phyloP scores from a whole-genome alignment of 2,113 vertebrate species.

The Dendropsophus ebraccatus region DNA sequence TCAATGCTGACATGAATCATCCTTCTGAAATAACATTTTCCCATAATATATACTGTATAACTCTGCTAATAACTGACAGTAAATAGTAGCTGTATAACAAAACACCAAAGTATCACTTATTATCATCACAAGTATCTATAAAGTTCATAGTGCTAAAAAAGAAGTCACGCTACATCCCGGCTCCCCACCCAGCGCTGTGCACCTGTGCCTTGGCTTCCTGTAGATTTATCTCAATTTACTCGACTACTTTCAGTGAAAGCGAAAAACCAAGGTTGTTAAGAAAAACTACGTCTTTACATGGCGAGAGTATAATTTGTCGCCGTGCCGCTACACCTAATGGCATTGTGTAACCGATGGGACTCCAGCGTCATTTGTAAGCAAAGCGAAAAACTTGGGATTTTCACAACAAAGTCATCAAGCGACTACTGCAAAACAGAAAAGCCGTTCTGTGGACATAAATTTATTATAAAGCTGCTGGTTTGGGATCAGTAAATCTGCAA shows the following conservation, averaged over 20 bases:
- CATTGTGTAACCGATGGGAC: neutral
- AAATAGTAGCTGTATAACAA: too few species aligned
- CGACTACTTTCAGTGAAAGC: neutral
- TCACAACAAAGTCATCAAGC: neutral
- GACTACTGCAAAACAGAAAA: neutral
- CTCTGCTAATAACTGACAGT: too few species aligned
- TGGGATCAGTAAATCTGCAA: constrained; percentile 30
- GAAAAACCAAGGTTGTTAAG: neutral
- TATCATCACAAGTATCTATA: too few species aligned
- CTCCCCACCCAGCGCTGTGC: neutral
- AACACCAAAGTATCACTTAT: too few species aligned
- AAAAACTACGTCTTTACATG: neutral
- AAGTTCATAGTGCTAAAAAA: neutral
- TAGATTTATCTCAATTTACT: neutral
- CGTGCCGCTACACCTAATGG: neutral
- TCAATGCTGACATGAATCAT: too few species aligned
- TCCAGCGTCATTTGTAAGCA: neutral
- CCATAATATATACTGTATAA: too few species aligned
- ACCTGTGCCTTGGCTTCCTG: neutral
- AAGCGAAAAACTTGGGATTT: neutral
- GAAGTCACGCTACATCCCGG: neutral
- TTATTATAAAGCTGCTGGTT: neutral
- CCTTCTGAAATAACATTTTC: too few species aligned
- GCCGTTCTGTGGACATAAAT: constrained; percentile 6
- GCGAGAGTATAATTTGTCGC: neutral